These are phyloP conservation scores for Allolobophora icterica DNA, from an alignment of 2,888 invertebrate species.

Conservation along the genomic window DNA sequence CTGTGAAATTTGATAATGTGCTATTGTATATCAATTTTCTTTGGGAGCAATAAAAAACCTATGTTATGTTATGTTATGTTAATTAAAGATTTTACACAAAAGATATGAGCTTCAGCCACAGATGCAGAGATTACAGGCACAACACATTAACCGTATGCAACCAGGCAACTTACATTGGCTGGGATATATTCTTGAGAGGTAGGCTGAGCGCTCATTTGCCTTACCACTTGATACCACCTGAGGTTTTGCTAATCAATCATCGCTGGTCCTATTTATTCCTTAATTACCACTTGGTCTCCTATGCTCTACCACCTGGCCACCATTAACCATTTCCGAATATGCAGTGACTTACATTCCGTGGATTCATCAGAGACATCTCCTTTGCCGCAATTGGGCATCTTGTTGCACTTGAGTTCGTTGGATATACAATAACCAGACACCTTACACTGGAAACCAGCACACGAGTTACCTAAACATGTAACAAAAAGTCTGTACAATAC, in stretches of 20 bases:
- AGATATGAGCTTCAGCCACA: not conserved
- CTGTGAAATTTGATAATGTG: too few relatives aligned
- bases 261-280: not conserved
- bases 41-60: too few relatives aligned
- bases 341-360: conserved; percentile 35
- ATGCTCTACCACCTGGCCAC: not conserved
- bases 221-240: not conserved
- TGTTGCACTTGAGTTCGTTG: conserved; percentile 78
- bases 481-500: not conserved
- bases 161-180: not conserved
- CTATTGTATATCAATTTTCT: too few relatives aligned
- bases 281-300: not conserved
- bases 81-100: not conserved
- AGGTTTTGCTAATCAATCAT: too few relatives aligned
- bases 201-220: not conserved
- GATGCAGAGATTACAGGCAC: not conserved
- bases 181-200: not conserved
- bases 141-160: not conserved
- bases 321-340: not conserved
- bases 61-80: not conserved
- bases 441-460: conserved; percentile 41
- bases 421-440: conserved; percentile 78
- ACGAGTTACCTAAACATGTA: conserved; percentile 24
- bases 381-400: conserved; percentile 83
- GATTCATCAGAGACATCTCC: conserved; percentile 65